Evolutionary conservation across 92 coral and sea anemone genomes (phyloP), one percentile per base, ranked within the genome.

Genomic region (Paragorgia papillata): DNA sequence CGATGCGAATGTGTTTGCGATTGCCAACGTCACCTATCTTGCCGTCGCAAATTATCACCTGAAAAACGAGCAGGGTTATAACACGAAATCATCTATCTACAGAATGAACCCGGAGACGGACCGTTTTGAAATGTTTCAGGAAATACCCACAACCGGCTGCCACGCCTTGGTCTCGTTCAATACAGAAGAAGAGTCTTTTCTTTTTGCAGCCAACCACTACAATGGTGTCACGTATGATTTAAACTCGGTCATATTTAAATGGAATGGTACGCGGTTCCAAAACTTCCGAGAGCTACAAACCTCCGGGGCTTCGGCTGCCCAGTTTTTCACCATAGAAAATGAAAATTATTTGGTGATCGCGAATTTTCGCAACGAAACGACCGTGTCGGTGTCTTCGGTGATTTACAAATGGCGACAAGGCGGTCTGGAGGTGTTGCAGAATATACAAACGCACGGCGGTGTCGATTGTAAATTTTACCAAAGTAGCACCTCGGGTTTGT

Each of bases 121-220:
- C 27, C 24, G 19, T 10, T 82, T 82, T 43, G 76, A 39, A 40
- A 35, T 43, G 7, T 63, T 63, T 24, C 86, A 82, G 49, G 61
- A 56, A 21, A 46, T 82, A 13, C 76, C 53, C 19, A 75, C 86
- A 41, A 55, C 67, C 17, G 86, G 86, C 14, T 79, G 82, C n/a
- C 69, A 82, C n/a, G 74, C 61, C 15, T 30, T 75, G 41, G 32
- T 54, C 27, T 9, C n/a, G 7, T 57, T 75, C 35, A 21, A 48
- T 37, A 43, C 19, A 22, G 49, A 31, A 0, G 69, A 69, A 18
- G 57, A 75, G 7, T 28, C 34, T 35, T 75, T 57, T 65, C 39
- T 75, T 21, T 54, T 48, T n/a, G 56, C 35, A 14, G 55, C 80
- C 22, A 75, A 75, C 24, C 69, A 57, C 25, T 58, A 30, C 35